Evolutionary conservation across 1,140 invertebrate species (phyloP).

Genomic region (Pseudomyrmex sp.): DNA sequence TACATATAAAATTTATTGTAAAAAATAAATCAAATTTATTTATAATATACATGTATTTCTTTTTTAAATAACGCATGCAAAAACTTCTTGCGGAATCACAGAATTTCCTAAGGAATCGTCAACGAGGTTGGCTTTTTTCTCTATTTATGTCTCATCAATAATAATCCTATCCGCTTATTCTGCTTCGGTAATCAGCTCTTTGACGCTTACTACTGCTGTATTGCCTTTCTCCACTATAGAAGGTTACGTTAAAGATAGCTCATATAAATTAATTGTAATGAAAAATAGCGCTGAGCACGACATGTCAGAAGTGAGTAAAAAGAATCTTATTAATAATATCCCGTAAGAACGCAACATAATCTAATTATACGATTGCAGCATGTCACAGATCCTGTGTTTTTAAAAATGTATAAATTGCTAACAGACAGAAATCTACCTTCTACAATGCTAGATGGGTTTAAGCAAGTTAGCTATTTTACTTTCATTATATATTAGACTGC

Average conservation of each 20-base stretch:
- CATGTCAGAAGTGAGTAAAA: not conserved
- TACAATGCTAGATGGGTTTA: conserved; percentile 39
- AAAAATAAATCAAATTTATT: not conserved
- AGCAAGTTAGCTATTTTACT: conserved; percentile 53
- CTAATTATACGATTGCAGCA: conserved; percentile 33
- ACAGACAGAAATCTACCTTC: conserved; percentile 22
- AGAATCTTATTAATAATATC: not conserved
- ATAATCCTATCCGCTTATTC: conserved; percentile 72
- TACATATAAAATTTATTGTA: too few relatives aligned
- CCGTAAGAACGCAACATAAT: too few relatives aligned
- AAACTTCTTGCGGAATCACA: conserved; percentile 27
- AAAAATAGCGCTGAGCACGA: conserved; percentile 70
- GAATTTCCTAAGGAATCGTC: conserved; percentile 68
- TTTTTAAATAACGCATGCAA: not conserved
- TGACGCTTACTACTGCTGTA: conserved; percentile 56
- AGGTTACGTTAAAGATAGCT: conserved; percentile 68
- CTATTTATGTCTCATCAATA: conserved; percentile 69
- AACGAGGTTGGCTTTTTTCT: conserved; percentile 71
- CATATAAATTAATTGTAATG: conserved; percentile 71
- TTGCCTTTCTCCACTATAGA: conserved; percentile 72
- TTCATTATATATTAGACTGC: conserved; percentile 4
- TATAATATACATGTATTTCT: too few relatives aligned
- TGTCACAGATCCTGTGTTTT: not conserved
- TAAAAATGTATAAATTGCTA: conserved; percentile 42
- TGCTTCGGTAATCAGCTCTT: conserved; percentile 73